Base-by-base conservation (phyloP, 1,140 invertebrate species). In the Sminthurides bifidus region DNA sequence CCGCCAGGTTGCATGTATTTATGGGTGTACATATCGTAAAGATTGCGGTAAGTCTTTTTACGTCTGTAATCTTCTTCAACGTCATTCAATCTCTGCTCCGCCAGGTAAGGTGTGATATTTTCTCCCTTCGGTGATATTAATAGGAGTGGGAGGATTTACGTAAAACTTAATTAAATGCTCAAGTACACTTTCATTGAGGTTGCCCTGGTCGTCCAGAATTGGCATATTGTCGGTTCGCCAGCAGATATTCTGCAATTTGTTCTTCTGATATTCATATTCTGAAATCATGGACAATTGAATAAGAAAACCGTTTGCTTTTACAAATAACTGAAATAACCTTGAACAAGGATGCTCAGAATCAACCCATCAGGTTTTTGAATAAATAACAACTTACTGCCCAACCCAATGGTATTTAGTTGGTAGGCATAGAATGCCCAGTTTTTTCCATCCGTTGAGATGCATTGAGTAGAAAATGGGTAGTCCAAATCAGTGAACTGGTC, bases 401-500 rank as follows among this genome's bases (percentile, higher is more conserved):
- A 65, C 12, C 79, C 66, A 38, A 82, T 77, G 1, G 89, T 93
- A 68, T 95, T 95, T 26, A 94, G 67, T 71, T 95, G 92, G 68
- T 93, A 94, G 6, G 80, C 74, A 68, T 80, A 87, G 60, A 94
- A 89, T 2, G 81, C 82, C 79, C 85, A 91, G 0, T 76, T 67
- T 63, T 84, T 77, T 0, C 90, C 90, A 75, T 94, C 83, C 2
- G 87, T 87, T 26, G 92, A 75, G 43, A 93, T 71, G 3, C 81
- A 83, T 77, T 94, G 91, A 29, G 82, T 84, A 5, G 81, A 77
- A 27, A 94, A 68, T 14, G 92, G 92, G 70, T 94, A 93, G 0
- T 85, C 90, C 5, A 92, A 62, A 52, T 94, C 89, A 66, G 87
- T 81, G 61, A 77, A 87, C 5, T 83, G 84, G 46, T 83, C 85